Evolutionary conservation across 2,888 invertebrate species (phyloP).

Genomic region (Aelia acuminata): DNA sequence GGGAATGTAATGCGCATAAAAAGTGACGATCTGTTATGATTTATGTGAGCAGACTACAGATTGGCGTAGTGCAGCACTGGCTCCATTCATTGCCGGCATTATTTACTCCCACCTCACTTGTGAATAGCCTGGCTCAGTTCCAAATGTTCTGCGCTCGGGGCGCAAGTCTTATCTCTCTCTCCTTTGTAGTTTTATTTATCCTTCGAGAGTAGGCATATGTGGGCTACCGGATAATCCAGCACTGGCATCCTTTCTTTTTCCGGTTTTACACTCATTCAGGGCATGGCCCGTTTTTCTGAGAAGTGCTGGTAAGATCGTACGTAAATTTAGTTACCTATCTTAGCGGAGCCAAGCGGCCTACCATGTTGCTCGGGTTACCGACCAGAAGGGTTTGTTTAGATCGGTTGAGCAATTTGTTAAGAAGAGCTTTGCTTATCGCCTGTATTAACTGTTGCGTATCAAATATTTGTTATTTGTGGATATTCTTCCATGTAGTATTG

Average conservation of each 20-base stretch:
- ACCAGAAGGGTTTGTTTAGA: too few relatives aligned
- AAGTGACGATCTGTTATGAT: background rate
- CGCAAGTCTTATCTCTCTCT: background rate
- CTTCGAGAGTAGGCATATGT: constrained; percentile 6
- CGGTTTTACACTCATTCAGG: background rate
- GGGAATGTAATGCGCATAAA: too few relatives aligned
- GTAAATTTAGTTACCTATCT: too few relatives aligned
- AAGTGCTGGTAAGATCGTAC: too few relatives aligned
- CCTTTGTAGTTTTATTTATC: constrained; percentile 33
- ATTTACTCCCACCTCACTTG: constrained; percentile 25
- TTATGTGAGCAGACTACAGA: background rate
- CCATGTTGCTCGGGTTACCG: too few relatives aligned
- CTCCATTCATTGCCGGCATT: constrained; percentile 4
- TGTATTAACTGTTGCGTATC: too few relatives aligned
- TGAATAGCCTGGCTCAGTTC: background rate
- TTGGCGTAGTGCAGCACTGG: constrained; percentile 1
- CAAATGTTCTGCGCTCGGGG: constrained; percentile 1
- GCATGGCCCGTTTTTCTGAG: constrained; percentile 3
- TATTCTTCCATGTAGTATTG: too few relatives aligned
- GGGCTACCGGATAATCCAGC: background rate
- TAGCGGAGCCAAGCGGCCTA: too few relatives aligned
- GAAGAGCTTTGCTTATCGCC: too few relatives aligned
- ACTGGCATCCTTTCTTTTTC: background rate
- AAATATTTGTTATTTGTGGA: too few relatives aligned
- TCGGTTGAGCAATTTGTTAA: too few relatives aligned